These are phyloP conservation scores for Rhingia campestris DNA, from an alignment of 2,888 invertebrate genomes.

Conservation along the genomic window DNA sequence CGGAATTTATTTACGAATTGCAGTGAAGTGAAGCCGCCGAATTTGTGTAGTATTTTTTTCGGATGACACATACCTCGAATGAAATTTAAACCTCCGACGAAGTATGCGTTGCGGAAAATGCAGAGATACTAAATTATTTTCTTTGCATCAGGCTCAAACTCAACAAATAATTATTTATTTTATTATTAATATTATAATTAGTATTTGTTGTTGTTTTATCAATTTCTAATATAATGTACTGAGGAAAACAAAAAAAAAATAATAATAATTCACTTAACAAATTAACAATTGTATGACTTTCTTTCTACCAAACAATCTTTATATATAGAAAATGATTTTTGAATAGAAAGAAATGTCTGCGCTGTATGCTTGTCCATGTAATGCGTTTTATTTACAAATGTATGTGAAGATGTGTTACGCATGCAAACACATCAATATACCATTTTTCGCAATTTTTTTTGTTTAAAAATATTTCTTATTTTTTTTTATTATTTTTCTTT, in stretches of 20 bases:
- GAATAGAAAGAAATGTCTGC: slow-evolving; percentile 4
- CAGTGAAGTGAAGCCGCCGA: no score
- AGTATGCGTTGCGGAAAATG: no score
- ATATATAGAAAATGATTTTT: not conserved
- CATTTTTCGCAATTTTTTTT: slow-evolving; percentile 14
- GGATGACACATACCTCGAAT: no score
- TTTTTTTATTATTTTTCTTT: slow-evolving; percentile 26
- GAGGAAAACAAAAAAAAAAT: slow-evolving; percentile 7
- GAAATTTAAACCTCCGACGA: no score
- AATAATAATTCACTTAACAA: slow-evolving; percentile 20
- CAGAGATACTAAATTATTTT: slow-evolving; percentile 20
- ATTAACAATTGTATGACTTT: slow-evolving; percentile 32
- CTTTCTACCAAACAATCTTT: slow-evolving; percentile 24
- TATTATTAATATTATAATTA: slow-evolving; percentile 19
- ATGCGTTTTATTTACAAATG: slow-evolving; percentile 26
- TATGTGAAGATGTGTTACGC: not conserved
- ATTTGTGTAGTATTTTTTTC: no score
- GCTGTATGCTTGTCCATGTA: not conserved
- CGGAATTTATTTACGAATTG: no score
- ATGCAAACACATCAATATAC: not conserved
- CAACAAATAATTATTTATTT: slow-evolving; percentile 31
- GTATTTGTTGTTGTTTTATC: slow-evolving; percentile 7
- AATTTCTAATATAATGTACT: not conserved
- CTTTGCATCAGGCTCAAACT: slow-evolving; percentile 46
- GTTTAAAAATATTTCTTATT: slow-evolving; percentile 33